Evolutionary conservation across 2,113 vertebrate genomes (phyloP), one percentile per base, ranked within the genome.

Genomic region (Gila orcuttii): DNA sequence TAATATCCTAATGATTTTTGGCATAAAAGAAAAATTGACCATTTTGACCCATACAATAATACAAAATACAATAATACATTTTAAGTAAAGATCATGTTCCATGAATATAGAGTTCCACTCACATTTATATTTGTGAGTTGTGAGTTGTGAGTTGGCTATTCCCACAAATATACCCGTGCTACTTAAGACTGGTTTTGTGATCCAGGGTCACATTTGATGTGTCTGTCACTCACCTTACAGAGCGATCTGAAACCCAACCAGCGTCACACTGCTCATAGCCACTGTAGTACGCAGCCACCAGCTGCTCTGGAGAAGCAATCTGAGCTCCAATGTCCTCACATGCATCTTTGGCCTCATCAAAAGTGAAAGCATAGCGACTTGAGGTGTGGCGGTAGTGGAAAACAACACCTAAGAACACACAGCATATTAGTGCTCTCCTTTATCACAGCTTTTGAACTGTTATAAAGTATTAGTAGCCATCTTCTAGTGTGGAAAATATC

Each of bases 251-350:
- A 47, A 99, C 95, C 97, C 98, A 99, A 75, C 97, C 98, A 0
- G 97, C 97, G 0, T 98, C 96, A 0, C 98, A 99, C 90, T 97
- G 97, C 90, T 99, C 97, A 0, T 96, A 97, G 33, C 97, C 97
- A 0, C 97, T 95, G 1, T 95, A 91, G 89, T 98, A 99, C 47
- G 97, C 96, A 0, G 97, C 96, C 0, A 96, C 90, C 0, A 99
- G 96, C 93, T 99, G 97, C 88, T 97, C 96, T 0, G 98, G 97
- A 28, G 95, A 93, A 88, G 98, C 97, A 0, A 99, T 98, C 45
- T 90, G 91, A 39, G 97, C 97, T 0, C 96, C 96, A 0, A 97
- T 96, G 5, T 95, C 93, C 86, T 92, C 73, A 9, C 98, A 99
- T 1, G 96, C 97, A 1, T 95, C 93, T 87, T 84, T 94, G 0